These are phyloP conservation scores for Tapera naevia DNA, from an alignment of 2,797 vertebrate species.

Conservation along the genomic window DNA sequence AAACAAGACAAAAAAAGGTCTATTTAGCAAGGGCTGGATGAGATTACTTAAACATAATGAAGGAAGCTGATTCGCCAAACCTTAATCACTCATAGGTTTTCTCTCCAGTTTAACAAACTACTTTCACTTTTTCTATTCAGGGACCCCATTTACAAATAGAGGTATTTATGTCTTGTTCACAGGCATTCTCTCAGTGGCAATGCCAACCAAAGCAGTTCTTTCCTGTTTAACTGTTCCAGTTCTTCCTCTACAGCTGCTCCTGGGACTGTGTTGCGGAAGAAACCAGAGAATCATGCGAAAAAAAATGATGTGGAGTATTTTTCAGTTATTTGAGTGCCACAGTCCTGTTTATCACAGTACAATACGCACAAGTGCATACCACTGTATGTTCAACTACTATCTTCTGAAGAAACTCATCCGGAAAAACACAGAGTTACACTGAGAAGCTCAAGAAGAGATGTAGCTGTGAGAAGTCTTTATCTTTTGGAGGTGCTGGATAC, in stretches of 20 bases:
- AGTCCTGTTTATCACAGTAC: not conserved
- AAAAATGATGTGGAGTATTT: not conserved
- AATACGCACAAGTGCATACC: not conserved
- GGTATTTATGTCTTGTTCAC: not conserved
- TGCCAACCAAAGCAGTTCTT: not conserved
- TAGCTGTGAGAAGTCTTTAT: fast-evolving
- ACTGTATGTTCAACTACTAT: fast-evolving
- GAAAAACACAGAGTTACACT: not conserved
- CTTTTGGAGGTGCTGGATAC: not conserved
- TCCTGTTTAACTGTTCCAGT: not conserved
- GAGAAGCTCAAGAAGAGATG: not conserved
- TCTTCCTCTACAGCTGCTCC: not conserved
- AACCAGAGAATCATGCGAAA: not conserved
- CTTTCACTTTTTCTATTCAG: not conserved
- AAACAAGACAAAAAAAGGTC: not conserved
- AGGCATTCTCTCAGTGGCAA: not conserved
- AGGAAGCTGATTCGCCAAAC: not conserved
- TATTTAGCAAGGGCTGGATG: not conserved
- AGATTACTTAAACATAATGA: not conserved
- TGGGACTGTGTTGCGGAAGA: not conserved
- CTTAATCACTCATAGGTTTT: not conserved
- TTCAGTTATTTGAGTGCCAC: not conserved
- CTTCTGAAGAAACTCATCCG: not conserved
- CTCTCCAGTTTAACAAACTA: not conserved
- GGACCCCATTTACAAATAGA: not conserved